A percentile compares a stretch with the other conserved stretches of the same genome.
These are phyloP conservation scores for Spea bombifrons DNA, from an alignment of 2,113 vertebrate genomes.

Conservation along the genomic window DNA sequence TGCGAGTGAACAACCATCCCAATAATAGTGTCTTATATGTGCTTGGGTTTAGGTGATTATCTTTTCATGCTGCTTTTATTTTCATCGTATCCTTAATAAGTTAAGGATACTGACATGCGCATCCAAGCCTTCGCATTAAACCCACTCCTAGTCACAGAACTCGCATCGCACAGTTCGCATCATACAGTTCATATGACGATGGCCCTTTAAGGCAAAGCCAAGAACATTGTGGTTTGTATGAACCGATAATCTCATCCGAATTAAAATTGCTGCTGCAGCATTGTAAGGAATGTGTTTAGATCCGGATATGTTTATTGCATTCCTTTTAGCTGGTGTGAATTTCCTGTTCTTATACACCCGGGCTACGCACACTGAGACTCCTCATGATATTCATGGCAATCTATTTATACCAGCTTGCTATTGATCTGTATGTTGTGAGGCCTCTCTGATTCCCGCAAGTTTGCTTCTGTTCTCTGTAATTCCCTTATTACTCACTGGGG, in stretches of 20 bases:
- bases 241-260: background rate
- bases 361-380: background rate
- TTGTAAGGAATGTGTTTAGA: background rate
- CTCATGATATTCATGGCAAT: background rate
- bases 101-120: too few relatives aligned
- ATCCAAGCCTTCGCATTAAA: too few relatives aligned
- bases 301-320: background rate
- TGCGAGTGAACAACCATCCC: too few relatives aligned
- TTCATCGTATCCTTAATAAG: too few relatives aligned
- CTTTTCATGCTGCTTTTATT: too few relatives aligned
- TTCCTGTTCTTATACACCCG: background rate
- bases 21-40: too few relatives aligned
- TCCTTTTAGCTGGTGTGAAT: background rate
- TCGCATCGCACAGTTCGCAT: too few relatives aligned
- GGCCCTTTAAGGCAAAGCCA: too few relatives aligned
- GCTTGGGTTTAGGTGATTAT: too few relatives aligned
- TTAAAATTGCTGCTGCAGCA: background rate
- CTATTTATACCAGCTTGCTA: background rate
- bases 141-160: too few relatives aligned
- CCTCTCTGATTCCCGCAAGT: background rate
- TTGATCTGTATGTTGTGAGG: background rate
- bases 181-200: too few relatives aligned
- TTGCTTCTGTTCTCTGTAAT: background rate
- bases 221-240: too few relatives aligned
- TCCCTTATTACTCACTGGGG: background rate